Evolutionary conservation across 2,113 vertebrate genomes (phyloP), one percentile per base, ranked within the genome.

Genomic region (Mirounga angustirostris): DNA sequence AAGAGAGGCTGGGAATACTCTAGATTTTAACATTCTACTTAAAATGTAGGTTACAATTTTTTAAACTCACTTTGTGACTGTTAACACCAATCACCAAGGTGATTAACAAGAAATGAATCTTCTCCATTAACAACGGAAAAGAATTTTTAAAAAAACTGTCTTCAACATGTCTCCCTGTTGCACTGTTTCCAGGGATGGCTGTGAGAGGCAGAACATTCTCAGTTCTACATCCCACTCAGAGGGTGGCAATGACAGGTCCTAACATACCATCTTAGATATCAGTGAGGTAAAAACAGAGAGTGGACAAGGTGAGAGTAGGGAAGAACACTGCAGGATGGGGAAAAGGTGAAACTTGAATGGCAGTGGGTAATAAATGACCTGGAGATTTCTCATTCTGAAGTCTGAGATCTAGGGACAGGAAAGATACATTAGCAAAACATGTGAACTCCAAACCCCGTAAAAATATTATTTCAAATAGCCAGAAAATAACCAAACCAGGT

Each of bases 21-120:
- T 71, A 86, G 36, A 69, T 80, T 78, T 61, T 83, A 79, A 79
- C n/a, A 91, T 84, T 91, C n/a, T 83, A 86, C 46, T 87, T 84
- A 87, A 95, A 83, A 74, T 16, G 46, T 16, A 63, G 4, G n/a
- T 52, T 58, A 58, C n/a, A 10, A 73, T 59, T 91, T 84, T 74
- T 43, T 50, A 79, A 74, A 73, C 63, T 71, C 79, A 82, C 33
- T 84, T 96, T 52, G 56, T 83, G n/a, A 96, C 54, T 73, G 63
- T 67, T 90, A 73, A 59, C 4, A 78, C 5, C 14, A 93, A 65
- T 87, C 36, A 95, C 19, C 9, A 89, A 26, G 36, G 86, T 80
- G 43, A 61, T 71, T 73, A 80, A 21, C 19, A 79, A 71, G 59
- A 83, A 88, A 52, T 80, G 56, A 74, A 93, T 12, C 71, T 84